These are phyloP conservation scores for Aleiodes leptofemur DNA, from an alignment of 2,888 invertebrate species.

Conservation along the genomic window DNA sequence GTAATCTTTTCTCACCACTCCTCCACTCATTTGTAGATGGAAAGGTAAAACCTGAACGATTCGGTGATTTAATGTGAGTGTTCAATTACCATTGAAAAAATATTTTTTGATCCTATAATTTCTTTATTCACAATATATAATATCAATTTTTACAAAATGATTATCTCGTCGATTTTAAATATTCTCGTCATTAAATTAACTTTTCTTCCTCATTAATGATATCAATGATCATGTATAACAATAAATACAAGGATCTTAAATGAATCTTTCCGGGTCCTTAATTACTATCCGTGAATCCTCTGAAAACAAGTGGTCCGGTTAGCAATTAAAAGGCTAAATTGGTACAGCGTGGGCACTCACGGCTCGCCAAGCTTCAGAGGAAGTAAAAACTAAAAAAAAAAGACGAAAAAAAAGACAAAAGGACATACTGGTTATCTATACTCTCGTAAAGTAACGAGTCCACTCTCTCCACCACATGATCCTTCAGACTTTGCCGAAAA, in stretches of 20 bases:
- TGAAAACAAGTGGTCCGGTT: slow-evolving; percentile 25
- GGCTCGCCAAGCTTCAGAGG: slow-evolving; percentile 28
- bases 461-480: slow-evolving; percentile 32
- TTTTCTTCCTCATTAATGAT: background rate
- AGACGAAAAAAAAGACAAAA: slow-evolving; percentile 10
- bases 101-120: too few species aligned
- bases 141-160: too few species aligned
- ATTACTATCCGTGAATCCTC: slow-evolving; percentile 9
- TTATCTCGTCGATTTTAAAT: too few species aligned
- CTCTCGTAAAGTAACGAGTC: slow-evolving; percentile 33
- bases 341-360: slow-evolving; percentile 32
- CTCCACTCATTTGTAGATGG: too few species aligned
- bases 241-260: slow-evolving; percentile 29
- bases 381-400: background rate
- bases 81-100: too few species aligned
- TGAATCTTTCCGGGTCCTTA: slow-evolving; percentile 21
- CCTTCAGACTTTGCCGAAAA: slow-evolving; percentile 1
- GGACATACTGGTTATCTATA: slow-evolving; percentile 26
- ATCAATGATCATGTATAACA: slow-evolving; percentile 3
- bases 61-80: too few species aligned
- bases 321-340: slow-evolving; percentile 36
- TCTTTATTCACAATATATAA: too few species aligned
- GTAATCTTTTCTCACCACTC: too few species aligned
- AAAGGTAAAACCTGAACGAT: too few species aligned
- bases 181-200: too few species aligned